Base-by-base conservation (phyloP, 2,797 vertebrate species). In the Phoxinus dragarum region DNA sequence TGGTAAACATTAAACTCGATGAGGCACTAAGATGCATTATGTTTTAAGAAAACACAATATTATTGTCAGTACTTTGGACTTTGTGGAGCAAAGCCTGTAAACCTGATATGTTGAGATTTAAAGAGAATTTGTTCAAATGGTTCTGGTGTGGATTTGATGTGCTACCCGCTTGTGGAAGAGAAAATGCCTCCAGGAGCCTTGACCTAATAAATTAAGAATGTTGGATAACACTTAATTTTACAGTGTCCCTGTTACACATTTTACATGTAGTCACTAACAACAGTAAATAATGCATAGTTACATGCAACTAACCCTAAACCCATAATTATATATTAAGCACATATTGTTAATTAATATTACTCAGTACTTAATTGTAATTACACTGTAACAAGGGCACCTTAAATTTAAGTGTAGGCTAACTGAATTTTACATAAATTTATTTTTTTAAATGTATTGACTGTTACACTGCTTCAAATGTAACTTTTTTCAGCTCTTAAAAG, bases 401-500 rank as follows among this genome's bases (percentile, higher is more conserved):
- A 27, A n/a, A n/a, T n/a, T n/a, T n/a, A 27, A 14, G n/a, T 61
- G n/a, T 27, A 27, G 27, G 27, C 27, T 27, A 61, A 27, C 59
- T 12, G 12, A 64, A 61, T 5, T 52, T 52, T 21, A 34, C 27
- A 74, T 16, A 14, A 47, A 73, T 49, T 10, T 74, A 0, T 44
- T 36, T 75, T 73, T 36, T 52, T 52, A 2, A 66, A 74, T 74
- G 40, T 23, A 19, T 49, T 54, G 40, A 74, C 69, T 67, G 82
- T 69, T 77, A 56, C 34, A 67, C 49, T 40, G 66, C 44, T 77
- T 81, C 23, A 72, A 75, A 61, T 67, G 44, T 67, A 49, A 74
- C 31, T 27, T 75, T 78, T 40, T 38, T 19, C 27, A 36, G 12
- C 76, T 85, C 90, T 88, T 86, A 23, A 86, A 90, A 91, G 88